phyloP scores from a whole-genome alignment of 1,140 invertebrate species.

The Nasonia longicornis region DNA sequence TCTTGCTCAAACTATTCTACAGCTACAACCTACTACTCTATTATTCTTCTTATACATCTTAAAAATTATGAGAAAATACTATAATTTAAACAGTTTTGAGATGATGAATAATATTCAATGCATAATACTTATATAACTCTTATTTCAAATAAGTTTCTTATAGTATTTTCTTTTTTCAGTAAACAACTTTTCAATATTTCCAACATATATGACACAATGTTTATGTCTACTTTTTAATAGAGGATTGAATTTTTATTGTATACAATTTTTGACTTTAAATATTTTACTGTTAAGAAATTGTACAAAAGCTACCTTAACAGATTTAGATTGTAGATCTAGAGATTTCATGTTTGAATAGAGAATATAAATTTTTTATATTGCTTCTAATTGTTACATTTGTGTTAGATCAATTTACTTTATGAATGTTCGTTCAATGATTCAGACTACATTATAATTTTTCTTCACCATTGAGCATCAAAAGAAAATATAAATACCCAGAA shows the following conservation, averaged over 20 bases:
- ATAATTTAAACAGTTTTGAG: background rate
- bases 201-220: slow-evolving; percentile 6
- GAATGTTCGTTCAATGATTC: slow-evolving; percentile 18
- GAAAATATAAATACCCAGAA: slow-evolving; percentile 7
- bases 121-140: no score
- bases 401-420: slow-evolving; percentile 19
- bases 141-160: slow-evolving; percentile 1
- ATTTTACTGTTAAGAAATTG: slow-evolving; percentile 7
- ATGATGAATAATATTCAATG: background rate
- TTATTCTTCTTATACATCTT: slow-evolving; percentile 14
- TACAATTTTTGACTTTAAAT: slow-evolving; percentile 12
- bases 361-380: background rate
- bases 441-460: background rate
- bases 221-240: slow-evolving; percentile 1
- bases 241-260: slow-evolving; percentile 12
- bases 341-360: slow-evolving; percentile 17
- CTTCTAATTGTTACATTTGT: slow-evolving; percentile 20
- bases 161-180: slow-evolving; percentile 27
- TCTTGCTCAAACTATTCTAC: slow-evolving; percentile 23
- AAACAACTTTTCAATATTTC: slow-evolving; percentile 4
- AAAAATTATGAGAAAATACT: slow-evolving; percentile 31
- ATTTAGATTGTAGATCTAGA: slow-evolving; percentile 35
- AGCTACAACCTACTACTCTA: slow-evolving; percentile 13
- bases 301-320: slow-evolving; percentile 6
- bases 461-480: slow-evolving; percentile 13